Evolutionary conservation across 1,140 invertebrate species (phyloP).

Genomic region (Aporrectodea caliginosa): DNA sequence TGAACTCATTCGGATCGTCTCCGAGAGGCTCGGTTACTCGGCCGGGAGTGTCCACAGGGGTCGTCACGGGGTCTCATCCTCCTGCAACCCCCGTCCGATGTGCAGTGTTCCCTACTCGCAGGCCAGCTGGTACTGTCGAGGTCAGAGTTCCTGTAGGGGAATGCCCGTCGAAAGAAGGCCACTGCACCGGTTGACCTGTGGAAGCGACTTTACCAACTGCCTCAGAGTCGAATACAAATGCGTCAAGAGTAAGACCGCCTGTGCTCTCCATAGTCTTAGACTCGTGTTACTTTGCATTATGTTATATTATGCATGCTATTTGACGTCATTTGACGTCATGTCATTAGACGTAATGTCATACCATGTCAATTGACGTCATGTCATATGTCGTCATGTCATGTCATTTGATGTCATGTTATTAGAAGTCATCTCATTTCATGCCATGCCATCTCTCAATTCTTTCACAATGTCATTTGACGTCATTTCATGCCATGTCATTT

Average conservation of each 20-base stretch:
- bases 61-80: neutral
- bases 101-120: conserved; percentile 26
- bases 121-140: conserved; percentile 31
- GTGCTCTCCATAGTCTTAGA: too few relatives aligned
- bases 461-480: too few relatives aligned
- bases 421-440: too few relatives aligned
- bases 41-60: neutral
- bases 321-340: too few relatives aligned
- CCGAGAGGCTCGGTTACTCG: conserved; percentile 21
- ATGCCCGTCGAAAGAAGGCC: conserved; percentile 27
- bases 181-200: conserved; percentile 22
- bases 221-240: conserved; percentile 29
- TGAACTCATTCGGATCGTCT: conserved; percentile 24
- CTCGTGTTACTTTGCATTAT: too few relatives aligned
- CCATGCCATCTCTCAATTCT: too few relatives aligned
- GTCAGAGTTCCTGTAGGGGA: conserved; percentile 23
- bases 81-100: conserved; percentile 12
- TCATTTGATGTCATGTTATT: too few relatives aligned
- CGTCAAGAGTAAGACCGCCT: conserved; percentile 27
- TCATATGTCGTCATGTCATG: too few relatives aligned
- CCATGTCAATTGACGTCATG: too few relatives aligned
- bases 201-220: conserved; percentile 29
- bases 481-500: too few relatives aligned
- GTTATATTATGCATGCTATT: too few relatives aligned
- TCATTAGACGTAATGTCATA: too few relatives aligned